Evolutionary conservation across 2,888 invertebrate species (phyloP).

Genomic region (Leistus spinibarbis): DNA sequence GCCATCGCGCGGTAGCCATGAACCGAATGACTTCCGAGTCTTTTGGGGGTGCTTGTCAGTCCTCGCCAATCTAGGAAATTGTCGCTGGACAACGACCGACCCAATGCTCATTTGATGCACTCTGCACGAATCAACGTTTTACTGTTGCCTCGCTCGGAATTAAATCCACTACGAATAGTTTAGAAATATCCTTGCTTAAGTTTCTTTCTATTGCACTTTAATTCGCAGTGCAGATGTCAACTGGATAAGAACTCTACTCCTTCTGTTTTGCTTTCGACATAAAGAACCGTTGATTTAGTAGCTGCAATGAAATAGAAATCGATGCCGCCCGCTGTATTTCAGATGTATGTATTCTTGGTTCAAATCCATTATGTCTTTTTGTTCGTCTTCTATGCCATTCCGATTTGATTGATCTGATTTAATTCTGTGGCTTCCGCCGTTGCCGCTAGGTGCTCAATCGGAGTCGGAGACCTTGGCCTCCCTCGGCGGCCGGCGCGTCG

Average conservation of each 20-base stretch:
- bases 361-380: neutral
- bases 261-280: no score
- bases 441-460: neutral
- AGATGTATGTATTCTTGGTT: neutral
- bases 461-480: neutral
- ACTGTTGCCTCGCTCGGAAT: neutral
- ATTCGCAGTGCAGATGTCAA: neutral
- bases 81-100: slow-evolving; percentile 15
- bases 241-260: no score
- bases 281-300: neutral
- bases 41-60: slow-evolving; percentile 36
- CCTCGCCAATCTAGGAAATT: slow-evolving; percentile 36
- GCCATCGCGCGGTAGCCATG: slow-evolving; percentile 16
- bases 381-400: neutral
- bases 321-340: neutral
- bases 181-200: neutral
- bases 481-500: neutral
- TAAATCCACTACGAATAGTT: neutral
- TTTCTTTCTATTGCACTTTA: neutral
- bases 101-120: slow-evolving; percentile 22
- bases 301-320: neutral
- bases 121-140: neutral
- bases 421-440: neutral
- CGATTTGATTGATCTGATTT: neutral
- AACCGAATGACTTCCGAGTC: slow-evolving; percentile 35